Base-by-base conservation (phyloP, 2,888 invertebrate genomes). In the Harmothoe impar region DNA sequence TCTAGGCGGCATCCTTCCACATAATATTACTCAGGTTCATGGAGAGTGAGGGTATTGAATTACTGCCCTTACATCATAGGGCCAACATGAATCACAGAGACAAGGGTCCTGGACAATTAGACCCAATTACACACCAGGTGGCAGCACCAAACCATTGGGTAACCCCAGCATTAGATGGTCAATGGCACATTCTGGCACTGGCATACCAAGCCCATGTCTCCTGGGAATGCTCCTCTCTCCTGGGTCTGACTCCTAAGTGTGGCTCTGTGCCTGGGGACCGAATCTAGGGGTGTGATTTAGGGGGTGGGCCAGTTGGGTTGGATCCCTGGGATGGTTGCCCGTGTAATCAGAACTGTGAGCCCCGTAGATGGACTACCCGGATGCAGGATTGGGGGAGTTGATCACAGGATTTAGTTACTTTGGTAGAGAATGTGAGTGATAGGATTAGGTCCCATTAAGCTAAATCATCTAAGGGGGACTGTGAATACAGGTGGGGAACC, bases 101-200 rank as follows among this genome's bases (percentile, higher is more conserved):
- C 3, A 3, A n/a, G 62, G 23, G 7, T 7, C n/a, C 20, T n/a
- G 20, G 23, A 62, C 62, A 62, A 62, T 62, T 62, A 62, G 62
- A 62, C 62, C 62, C 62, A 62, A 62, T 62, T 62, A 62, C 20
- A 20, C 62, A n/a, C n/a, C 62, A 62, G 62, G 62, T 62, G 62
- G 62, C 62, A 62, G 62, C 62, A 62, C 20, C 20, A n/a, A n/a
- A 20, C 62, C 62, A n/a, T 52, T 52, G 54, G 54, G 54, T 52
- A 52, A 52, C 54, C 54, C 54, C 54, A 15, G 54, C 17, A 52
- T 62, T 62, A 62, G 62, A 62, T 20, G 62, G 62, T 62, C 62
- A 62, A 62, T 62, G 62, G 20, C 23, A 62, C n/a, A 62, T 62
- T 62, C 62, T 62, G 62, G 62, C 23, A 12, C 62, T 20, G 62